Evolutionary conservation across 37 sponge, comb jelly and placozoan genomes (phyloP), one percentile per base, ranked within the genome.

Genomic region (Trichoplax adhaerens): DNA sequence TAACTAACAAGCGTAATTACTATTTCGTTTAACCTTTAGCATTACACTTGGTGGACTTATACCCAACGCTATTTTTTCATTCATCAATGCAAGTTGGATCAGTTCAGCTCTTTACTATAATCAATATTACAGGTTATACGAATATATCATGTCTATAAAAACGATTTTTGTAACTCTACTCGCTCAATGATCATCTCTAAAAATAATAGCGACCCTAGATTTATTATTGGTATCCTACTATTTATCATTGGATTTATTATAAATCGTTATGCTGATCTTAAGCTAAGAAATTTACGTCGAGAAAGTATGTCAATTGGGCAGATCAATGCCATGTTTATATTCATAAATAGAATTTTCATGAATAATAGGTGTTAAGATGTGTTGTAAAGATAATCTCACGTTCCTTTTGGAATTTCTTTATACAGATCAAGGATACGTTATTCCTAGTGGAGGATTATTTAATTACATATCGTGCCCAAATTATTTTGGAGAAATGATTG

Each of bases 401-500:
- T 29, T 29, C 29, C 29, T 29, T 29, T 29, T 29, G 29, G 29
- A 29, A 29, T 29, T 29, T 29, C 29, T 29, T 29, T 29, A 54
- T 74, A 8, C 48, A 7, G 29, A 5, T 48, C 12, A 58, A 51
- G 58, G 65, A 58, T 87, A 90, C 76, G 10, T 65, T 47, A 74
- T 90, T 46, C 91, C 91, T 1, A 66, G 80, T 62, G 87, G 87
- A 48, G 46, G 58, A 4, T 69, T 86, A 55, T 90, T 81, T 69
- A 75, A 72, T 55, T 53, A 73, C 50, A 77, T 90, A 2, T 72
- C 87, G 48, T 76, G 78, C 57, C 91, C 91, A 0, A 90, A 90
- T 77, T 90, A 87, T 64, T 70, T 90, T 57, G 91, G 84, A 6
- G 91, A 90, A 72, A 65, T 57, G 2, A 50, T 87, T 54, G 79